Conservation (phyloP, 2,797 vertebrate genomes). For the Octomys mimax region DNA sequence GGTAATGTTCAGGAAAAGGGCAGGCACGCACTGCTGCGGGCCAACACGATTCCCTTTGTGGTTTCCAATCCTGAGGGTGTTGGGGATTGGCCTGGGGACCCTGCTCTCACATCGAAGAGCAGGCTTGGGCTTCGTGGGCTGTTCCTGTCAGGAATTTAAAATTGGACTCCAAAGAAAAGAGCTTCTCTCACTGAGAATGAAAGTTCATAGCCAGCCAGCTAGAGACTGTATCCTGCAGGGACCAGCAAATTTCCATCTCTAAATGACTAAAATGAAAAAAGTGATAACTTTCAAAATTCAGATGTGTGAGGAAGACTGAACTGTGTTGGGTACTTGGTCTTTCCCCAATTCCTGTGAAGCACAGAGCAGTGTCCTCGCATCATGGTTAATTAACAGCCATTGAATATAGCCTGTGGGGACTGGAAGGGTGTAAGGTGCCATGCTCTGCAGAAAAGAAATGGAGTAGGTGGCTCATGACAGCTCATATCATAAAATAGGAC, state of each 20-base stretch:
- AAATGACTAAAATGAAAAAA: neutral
- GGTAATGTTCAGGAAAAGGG: neutral
- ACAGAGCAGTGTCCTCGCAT: neutral
- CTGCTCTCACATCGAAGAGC: neutral
- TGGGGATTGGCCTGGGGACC: neutral
- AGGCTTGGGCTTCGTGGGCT: neutral
- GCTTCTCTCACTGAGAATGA: neutral
- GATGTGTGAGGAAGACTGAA: neutral
- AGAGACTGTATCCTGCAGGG: neutral
- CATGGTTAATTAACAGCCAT: constrained; percentile 39
- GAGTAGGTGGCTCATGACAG: constrained; percentile 25
- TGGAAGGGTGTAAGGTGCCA: neutral
- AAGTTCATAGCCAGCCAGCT: neutral
- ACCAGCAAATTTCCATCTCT: neutral
- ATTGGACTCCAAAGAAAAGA: neutral
- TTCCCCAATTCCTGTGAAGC: constrained; percentile 35
- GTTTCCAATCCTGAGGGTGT: neutral
- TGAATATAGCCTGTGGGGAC: neutral
- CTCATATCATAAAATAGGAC: constrained; percentile 58
- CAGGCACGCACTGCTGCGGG: neutral
- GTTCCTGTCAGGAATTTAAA: neutral
- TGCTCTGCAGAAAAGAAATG: constrained; percentile 41
- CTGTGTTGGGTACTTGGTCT: neutral
- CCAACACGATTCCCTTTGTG: neutral
- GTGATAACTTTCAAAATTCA: constrained; percentile 1